Percentiles rank a stretch among this genome's conserved stretches.
Evolutionary conservation across 53 echinoderm and acorn worm genomes (phyloP).

Genomic region (Echinometra lucunter): DNA sequence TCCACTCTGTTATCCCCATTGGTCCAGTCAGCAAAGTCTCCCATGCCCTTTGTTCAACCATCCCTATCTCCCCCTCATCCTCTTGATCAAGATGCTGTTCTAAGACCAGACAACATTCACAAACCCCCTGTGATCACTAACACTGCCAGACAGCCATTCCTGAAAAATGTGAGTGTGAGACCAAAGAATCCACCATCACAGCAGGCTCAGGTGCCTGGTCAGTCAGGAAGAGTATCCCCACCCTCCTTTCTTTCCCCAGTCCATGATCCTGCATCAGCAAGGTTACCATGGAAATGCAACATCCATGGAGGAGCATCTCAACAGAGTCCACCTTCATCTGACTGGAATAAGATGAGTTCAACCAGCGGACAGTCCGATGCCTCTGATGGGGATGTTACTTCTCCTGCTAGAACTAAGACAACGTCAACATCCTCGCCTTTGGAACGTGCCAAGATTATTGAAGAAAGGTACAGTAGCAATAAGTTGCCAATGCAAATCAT

Average conservation of each 20-base stretch:
- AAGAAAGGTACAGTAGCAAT: conserved; percentile 28
- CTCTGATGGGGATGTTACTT: conserved; percentile 35
- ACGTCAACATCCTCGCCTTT: not conserved
- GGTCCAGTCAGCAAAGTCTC: not conserved
- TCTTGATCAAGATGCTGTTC: not conserved
- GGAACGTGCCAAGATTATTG: conserved; percentile 48
- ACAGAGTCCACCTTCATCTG: conserved; percentile 46
- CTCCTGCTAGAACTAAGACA: not conserved
- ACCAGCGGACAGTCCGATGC: conserved; percentile 49
- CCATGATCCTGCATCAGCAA: not conserved
- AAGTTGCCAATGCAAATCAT: not conserved
- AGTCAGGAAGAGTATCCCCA: not conserved
- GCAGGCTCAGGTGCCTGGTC: not conserved
- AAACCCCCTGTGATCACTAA: not conserved
- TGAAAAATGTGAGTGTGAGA: conserved; percentile 22
- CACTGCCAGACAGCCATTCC: conserved; percentile 48
- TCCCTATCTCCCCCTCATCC: conserved; percentile 19
- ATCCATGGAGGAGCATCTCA: conserved; percentile 14
- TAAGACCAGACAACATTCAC: not conserved
- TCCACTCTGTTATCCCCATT: not conserved
- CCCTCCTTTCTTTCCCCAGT: conserved; percentile 57
- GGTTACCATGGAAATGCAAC: conserved; percentile 3
- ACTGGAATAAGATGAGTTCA: conserved; percentile 60
- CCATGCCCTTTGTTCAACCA: not conserved
- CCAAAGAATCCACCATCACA: conserved; percentile 2